These are phyloP conservation scores for Cataglyphis rosenhaueri DNA, from an alignment of 2,888 invertebrate genomes.

Conservation along the genomic window DNA sequence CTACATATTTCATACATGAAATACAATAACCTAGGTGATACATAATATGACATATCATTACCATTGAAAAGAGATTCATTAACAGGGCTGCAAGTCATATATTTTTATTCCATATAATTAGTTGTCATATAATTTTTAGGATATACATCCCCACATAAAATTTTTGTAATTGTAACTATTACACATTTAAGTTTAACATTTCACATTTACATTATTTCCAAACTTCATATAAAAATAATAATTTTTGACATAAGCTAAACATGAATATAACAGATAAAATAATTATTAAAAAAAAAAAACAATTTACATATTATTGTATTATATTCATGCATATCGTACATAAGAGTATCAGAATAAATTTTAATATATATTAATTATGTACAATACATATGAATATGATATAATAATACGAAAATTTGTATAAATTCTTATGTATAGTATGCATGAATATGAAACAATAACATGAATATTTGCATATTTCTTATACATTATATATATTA, in stretches of 20 bases:
- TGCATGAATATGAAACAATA: conserved; percentile 6
- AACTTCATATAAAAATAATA: not conserved
- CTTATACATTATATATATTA: conserved; percentile 49
- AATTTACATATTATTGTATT: conserved; percentile 4
- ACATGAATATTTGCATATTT: conserved; percentile 14
- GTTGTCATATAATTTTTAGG: conserved; percentile 43
- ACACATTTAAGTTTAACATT: conserved; percentile 5
- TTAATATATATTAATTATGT: conserved; percentile 5
- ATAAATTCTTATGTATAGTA: not conserved
- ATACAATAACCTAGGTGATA: conserved; percentile 74
- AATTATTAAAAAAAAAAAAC: not conserved
- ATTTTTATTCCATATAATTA: conserved; percentile 48
- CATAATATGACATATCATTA: conserved; percentile 76
- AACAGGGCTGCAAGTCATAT: conserved; percentile 49
- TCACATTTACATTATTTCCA: not conserved
- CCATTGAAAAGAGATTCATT: conserved; percentile 62
- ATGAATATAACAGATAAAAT: not conserved
- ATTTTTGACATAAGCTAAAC: not conserved
- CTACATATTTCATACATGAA: conserved; percentile 77
- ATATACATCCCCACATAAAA: conserved; percentile 43
- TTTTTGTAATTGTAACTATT: conserved; percentile 4
- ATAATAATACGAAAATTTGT: not conserved
- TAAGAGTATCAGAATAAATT: not conserved
- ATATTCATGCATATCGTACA: conserved; percentile 1
- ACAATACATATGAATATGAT: not conserved